Base-by-base conservation (phyloP, 1,140 invertebrate genomes). In the Leptonema lineaticorne region DNA sequence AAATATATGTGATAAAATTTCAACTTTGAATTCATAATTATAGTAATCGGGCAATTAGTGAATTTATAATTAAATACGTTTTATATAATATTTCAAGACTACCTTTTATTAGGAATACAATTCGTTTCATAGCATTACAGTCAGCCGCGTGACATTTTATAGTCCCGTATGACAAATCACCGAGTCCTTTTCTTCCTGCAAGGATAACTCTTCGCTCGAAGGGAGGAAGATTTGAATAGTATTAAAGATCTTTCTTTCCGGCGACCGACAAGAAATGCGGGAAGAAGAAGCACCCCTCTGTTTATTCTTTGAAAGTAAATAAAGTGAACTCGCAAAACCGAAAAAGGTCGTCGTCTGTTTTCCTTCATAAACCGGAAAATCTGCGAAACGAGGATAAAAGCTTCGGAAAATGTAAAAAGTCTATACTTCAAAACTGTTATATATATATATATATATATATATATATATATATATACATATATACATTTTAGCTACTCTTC, bases 281-380 rank as follows among this genome's bases (percentile, higher is more conserved):
- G 50, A 53, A 18, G 50, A n/a, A n/a, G n/a, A n/a, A n/a, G 18
- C 46, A 30, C 65, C 65, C 57, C 65, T 67, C 57, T 67, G 57
- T 67, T 67, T 67, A 67, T 67, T 60, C 65, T 67, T 67, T 67
- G 53, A 60, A 60, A 57, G 65, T 67, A 67, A 67, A 67, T 67
- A 67, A 67, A 67, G 56, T 60, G 65, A 67, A 58, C 33, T 58
- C 28, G 24, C 48, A 59, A 59, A 37, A 37, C 65, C 56, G n/a
- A n/a, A n/a, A 29, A 27, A 59, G 53, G 45, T 41, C 48, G 45
- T 41, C 48, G 65, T 45, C 33, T 58, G 33, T 59, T 67, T 66
- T 67, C 24, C 33, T 46, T 59, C 28, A 46, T 63, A 33, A 14
- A 1, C 30, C 14, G 24, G 57, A 16, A 16, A 14, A 16, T 41